Evolutionary conservation across 2,113 vertebrate genomes (phyloP), one percentile per base, ranked within the genome.

Genomic region (Onychostruthus taczanowskii): DNA sequence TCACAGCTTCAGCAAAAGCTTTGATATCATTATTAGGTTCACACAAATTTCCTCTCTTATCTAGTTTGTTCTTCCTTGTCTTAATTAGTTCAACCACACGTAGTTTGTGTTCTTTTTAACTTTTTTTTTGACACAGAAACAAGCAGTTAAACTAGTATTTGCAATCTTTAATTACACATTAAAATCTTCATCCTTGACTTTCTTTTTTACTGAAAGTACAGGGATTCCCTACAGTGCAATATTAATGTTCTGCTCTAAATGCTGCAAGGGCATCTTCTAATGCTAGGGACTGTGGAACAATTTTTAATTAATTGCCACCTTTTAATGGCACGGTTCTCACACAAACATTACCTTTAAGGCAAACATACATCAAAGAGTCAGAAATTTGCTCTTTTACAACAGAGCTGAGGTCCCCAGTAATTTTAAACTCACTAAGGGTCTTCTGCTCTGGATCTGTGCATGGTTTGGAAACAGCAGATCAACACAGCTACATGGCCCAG

Each of bases 291-390:
- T 88, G 27, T 13, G 55, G 52, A 95, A 92, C 80, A 94, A 92
- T 69, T 89, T 93, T 66, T 93, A 97, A 95, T 90, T 95, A 97
- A 95, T 79, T 87, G 86, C 77, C 86, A 94, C 88, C 88, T 94
- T 94, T 90, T 89, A 24, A 76, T 69, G 88, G 93, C 81, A 79
- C 6, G 0, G 21, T 77, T 87, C 92, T 89, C 76, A 56, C 94
- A 94, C 95, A 97, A 95, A 90, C 93, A 94, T 89, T 95, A 95
- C 95, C 96, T 96, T 80, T 44, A 93, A 87, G 92, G 96, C 94
- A 94, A 90, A 81, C 86, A 87, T 56, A 84, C 59, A 94, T 97
- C 95, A 95, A 94, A 93, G 89, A 86, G 89, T 41, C 88, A 91
- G 56, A 83, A 49, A 89, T 86, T 49, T 86, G 63, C 82, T 95